Percentiles rank a stretch among this genome's conserved stretches.
These are phyloP conservation scores for Yponomeuta malinellus DNA, from an alignment of 2,888 invertebrate genomes.

Conservation along the genomic window DNA sequence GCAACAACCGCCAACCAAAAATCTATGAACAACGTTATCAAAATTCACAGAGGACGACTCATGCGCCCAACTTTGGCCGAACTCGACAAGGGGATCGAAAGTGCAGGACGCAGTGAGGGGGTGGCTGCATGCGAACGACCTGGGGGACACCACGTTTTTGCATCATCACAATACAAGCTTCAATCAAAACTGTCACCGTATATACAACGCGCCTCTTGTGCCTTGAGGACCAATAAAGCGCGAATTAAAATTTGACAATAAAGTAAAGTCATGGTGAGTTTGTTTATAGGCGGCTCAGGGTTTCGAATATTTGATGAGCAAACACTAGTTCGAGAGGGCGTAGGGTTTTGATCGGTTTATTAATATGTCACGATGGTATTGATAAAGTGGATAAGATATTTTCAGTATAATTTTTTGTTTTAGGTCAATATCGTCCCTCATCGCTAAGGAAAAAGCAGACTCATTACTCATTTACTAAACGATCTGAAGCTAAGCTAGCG, in stretches of 20 bases:
- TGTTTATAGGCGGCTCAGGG: slow-evolving; percentile 47
- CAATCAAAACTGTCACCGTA: slow-evolving; percentile 45
- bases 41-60: slow-evolving; percentile 20
- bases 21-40: slow-evolving; percentile 7
- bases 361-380: background rate
- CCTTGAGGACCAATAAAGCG: slow-evolving; percentile 43
- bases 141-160: slow-evolving; percentile 23
- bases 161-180: slow-evolving; percentile 49
- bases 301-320: slow-evolving; percentile 41
- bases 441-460: too few species aligned
- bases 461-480: too few species aligned
- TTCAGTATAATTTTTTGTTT: too few species aligned
- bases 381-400: too few species aligned
- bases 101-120: slow-evolving; percentile 31
- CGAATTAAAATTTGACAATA: slow-evolving; percentile 51
- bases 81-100: background rate
- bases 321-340: slow-evolving; percentile 28
- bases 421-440: too few species aligned
- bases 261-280: slow-evolving; percentile 52
- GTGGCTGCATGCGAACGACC: slow-evolving; percentile 24
- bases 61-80: slow-evolving; percentile 25
- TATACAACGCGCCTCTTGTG: slow-evolving; percentile 43
- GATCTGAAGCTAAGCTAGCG: too few species aligned
- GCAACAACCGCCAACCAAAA: too few species aligned
- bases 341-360: background rate